Evolutionary conservation across 2,113 vertebrate species (phyloP).

Genomic region (Orycteropus afer): DNA sequence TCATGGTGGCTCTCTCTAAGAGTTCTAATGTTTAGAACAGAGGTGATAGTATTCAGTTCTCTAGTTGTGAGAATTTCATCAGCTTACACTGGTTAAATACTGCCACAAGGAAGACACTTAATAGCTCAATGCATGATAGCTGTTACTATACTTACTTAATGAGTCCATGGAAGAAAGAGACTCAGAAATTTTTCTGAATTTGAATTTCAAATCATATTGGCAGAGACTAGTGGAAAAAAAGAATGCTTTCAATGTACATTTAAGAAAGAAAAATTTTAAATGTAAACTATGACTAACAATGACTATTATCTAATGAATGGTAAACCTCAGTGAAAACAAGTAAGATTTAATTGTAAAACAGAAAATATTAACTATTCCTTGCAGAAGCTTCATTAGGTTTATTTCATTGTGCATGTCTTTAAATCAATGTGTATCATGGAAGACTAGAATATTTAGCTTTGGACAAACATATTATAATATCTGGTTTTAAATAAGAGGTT

Average conservation of each 20-base stretch:
- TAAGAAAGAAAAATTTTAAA: conserved; percentile 36
- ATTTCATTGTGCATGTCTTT: neutral
- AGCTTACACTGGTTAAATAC: neutral
- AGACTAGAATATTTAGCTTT: neutral
- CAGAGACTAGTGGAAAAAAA: conserved; percentile 20
- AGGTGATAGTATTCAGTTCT: neutral
- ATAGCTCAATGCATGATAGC: neutral
- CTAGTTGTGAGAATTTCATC: neutral
- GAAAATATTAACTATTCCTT: neutral
- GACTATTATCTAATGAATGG: neutral
- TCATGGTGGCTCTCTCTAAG: rapidly evolving
- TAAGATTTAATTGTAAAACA: neutral
- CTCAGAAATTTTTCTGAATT: neutral
- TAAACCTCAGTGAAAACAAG: neutral
- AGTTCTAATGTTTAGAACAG: neutral
- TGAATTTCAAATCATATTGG: conserved; percentile 49
- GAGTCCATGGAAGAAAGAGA: neutral
- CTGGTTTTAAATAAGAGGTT: neutral
- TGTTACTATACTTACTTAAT: neutral
- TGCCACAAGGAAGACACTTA: neutral
- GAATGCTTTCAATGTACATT: neutral
- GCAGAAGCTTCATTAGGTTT: neutral
- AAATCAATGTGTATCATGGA: neutral
- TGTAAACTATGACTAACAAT: neutral
- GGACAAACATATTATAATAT: neutral